phyloP scores from a whole-genome alignment of 2,113 vertebrate species.

The Dromaius novaehollandiae region DNA sequence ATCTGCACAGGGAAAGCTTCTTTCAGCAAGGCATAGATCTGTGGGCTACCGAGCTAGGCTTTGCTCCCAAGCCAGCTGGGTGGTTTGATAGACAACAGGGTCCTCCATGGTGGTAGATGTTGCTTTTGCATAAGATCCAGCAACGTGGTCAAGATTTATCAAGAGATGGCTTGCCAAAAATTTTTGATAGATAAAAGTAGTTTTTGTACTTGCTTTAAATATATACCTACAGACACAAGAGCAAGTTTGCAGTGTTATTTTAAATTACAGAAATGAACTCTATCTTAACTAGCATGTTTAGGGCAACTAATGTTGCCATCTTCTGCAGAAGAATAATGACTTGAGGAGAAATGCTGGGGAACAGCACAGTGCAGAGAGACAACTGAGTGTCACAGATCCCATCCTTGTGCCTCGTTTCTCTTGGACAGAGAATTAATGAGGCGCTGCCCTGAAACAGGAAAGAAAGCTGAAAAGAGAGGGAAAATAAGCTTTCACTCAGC shows the following conservation, averaged over 20 bases:
- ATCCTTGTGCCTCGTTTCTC: background rate
- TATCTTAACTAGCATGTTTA: background rate
- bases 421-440: slow-evolving; percentile 27
- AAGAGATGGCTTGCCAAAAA: background rate
- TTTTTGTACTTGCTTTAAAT: background rate
- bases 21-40: background rate
- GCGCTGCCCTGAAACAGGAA: background rate
- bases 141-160: background rate
- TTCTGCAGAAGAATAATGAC: slow-evolving; percentile 30
- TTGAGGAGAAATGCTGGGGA: background rate
- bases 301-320: background rate
- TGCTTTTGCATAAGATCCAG: fast-evolving
- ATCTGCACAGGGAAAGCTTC: background rate
- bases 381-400: slow-evolving; percentile 8
- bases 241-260: background rate
- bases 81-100: background rate
- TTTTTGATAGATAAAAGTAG: background rate
- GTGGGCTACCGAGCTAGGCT: background rate
- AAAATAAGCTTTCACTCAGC: slow-evolving; percentile 45
- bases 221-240: background rate
- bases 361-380: background rate
- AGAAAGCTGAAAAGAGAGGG: background rate
- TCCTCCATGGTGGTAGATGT: background rate
- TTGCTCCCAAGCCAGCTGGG: background rate
- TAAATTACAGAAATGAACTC: background rate